Evolutionary conservation across 2,888 invertebrate species (phyloP).

Genomic region (Trichogramma evanescens): DNA sequence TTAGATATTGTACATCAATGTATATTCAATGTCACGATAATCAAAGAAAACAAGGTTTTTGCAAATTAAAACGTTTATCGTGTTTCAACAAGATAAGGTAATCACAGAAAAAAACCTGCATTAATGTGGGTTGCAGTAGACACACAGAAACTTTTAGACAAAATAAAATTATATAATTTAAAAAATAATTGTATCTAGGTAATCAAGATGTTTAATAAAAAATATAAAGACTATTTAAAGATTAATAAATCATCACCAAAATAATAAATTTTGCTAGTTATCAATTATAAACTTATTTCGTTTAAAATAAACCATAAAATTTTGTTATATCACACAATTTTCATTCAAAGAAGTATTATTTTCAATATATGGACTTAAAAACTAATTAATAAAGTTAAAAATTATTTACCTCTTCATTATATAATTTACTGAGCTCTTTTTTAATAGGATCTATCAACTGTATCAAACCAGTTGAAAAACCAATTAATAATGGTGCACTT

Average conservation of each 20-base stretch:
- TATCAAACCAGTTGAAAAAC: constrained; percentile 97
- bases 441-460: constrained; percentile 95
- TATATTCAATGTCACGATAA: constrained; percentile 4
- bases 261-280: no score
- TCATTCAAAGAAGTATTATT: not conserved
- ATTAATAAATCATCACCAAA: no score
- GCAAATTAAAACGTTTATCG: not conserved
- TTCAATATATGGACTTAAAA: not conserved
- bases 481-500: constrained; percentile 85
- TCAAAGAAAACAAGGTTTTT: not conserved
- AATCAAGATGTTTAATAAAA: no score
- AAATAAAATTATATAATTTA: no score
- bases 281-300: no score
- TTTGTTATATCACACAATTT: not conserved
- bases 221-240: no score
- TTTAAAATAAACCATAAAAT: no score
- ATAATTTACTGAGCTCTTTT: constrained; percentile 92
- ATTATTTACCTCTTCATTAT: constrained; percentile 84
- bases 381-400: not conserved
- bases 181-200: no score
- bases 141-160: no score
- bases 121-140: no score
- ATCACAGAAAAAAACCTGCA: no score
- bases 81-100: not conserved
- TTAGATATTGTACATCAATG: constrained; percentile 9